Evolutionary conservation across 2,888 invertebrate genomes (phyloP).

Genomic region (Meiosimyza platycephala): DNA sequence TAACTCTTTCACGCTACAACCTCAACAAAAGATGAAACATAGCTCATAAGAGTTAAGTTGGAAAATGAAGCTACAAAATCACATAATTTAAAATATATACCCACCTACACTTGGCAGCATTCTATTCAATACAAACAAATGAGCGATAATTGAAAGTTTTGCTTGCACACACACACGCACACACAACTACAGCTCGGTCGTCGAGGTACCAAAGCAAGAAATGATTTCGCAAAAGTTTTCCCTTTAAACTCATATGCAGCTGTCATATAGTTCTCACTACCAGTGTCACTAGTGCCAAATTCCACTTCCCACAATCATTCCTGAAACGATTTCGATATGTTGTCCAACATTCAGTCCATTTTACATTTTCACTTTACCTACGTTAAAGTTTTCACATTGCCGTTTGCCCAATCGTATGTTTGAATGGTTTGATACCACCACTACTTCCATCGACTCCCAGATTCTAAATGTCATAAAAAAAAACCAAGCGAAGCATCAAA

Average conservation of each 20-base stretch:
- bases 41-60: too few relatives aligned
- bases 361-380: too few relatives aligned
- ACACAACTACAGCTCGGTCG: neutral
- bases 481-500: conserved; percentile 3
- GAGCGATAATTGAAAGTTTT: conserved; percentile 16
- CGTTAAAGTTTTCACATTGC: too few relatives aligned
- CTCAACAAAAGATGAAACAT: too few relatives aligned
- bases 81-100: neutral
- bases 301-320: too few relatives aligned
- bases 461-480: neutral
- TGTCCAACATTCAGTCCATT: too few relatives aligned
- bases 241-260: neutral
- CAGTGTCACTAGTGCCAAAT: neutral
- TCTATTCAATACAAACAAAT: neutral
- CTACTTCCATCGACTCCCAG: neutral
- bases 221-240: conserved; percentile 20
- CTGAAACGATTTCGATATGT: too few relatives aligned
- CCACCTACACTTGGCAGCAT: neutral
- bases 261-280: neutral
- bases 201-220: conserved; percentile 28
- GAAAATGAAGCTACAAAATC: too few relatives aligned
- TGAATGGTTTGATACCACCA: too few relatives aligned
- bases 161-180: neutral
- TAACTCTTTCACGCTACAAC: too few relatives aligned
- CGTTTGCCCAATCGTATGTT: conserved; percentile 12